These are phyloP conservation scores for Hylaeus anthracinus DNA, from an alignment of 1,140 invertebrate genomes.

Conservation along the genomic window DNA sequence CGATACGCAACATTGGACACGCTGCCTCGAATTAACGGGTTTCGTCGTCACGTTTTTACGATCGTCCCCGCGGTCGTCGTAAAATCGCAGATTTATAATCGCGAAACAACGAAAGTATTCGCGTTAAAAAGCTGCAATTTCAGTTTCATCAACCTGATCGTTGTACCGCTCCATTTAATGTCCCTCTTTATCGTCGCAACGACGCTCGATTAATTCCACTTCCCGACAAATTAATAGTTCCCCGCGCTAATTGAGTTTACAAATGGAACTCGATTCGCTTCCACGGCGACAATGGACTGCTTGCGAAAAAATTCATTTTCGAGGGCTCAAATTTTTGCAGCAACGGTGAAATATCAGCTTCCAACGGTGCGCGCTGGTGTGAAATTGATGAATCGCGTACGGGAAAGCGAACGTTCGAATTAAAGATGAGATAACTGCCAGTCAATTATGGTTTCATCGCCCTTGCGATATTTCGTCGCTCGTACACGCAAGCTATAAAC, in stretches of 20 bases:
- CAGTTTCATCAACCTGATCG: conserved; percentile 7
- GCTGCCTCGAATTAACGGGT: not conserved
- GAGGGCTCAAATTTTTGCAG: not conserved
- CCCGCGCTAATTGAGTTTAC: conserved; percentile 42
- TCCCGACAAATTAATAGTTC: conserved; percentile 39
- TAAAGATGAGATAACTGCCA: conserved; percentile 4
- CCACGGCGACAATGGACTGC: conserved; percentile 3
- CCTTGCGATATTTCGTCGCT: conserved; percentile 5
- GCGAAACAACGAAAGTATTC: not conserved
- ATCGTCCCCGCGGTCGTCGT: not conserved
- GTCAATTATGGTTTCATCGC: not conserved
- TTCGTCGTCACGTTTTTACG: not conserved
- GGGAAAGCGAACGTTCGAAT: not conserved
- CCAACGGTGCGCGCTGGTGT: not conserved
- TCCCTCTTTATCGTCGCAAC: conserved; percentile 35
- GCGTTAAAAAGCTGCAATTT: conserved; percentile 18
- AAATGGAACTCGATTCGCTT: conserved; percentile 35
- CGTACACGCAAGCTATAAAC: not conserved
- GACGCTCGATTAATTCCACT: conserved; percentile 37
- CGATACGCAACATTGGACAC: not conserved
- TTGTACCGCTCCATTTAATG: conserved; percentile 21
- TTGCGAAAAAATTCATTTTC: conserved; percentile 32
- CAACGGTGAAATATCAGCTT: conserved; percentile 15
- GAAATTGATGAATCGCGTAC: conserved; percentile 15
- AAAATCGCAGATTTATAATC: not conserved